Conservation (phyloP, 2,113 vertebrate genomes). For the Tachycineta bicolor region DNA sequence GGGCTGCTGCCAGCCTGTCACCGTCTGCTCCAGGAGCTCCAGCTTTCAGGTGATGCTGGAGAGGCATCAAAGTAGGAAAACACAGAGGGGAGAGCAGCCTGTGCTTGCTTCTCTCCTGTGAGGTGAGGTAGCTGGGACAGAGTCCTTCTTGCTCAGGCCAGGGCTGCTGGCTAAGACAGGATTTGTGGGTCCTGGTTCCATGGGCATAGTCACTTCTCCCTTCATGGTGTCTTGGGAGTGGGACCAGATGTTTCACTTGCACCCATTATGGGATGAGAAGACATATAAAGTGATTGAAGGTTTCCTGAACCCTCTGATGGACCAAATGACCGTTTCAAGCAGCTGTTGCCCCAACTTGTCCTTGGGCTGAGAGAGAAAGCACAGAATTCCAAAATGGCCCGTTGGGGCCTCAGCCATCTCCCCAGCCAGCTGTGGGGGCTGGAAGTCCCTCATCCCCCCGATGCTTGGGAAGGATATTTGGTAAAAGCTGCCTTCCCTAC, state of each 20-base stretch:
- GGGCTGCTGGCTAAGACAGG: background rate
- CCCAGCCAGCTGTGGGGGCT: background rate
- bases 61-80: background rate
- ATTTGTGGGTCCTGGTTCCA: background rate
- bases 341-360: background rate
- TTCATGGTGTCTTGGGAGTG: background rate
- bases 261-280: background rate
- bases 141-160: background rate
- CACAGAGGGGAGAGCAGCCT: background rate
- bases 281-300: background rate
- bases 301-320: background rate
- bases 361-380: background rate
- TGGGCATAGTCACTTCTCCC: background rate
- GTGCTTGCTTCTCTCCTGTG: background rate
- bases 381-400: background rate
- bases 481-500: background rate
- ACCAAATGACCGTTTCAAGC: background rate
- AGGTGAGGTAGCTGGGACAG: background rate
- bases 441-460: background rate
- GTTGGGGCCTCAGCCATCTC: background rate
- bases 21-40: background rate
- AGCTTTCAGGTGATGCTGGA: background rate
- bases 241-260: background rate
- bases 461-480: background rate
- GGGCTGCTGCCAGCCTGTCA: conserved; percentile 3